Evolutionary conservation across 2,888 invertebrate species (phyloP).

Genomic region (Sarcophaga rosellei): DNA sequence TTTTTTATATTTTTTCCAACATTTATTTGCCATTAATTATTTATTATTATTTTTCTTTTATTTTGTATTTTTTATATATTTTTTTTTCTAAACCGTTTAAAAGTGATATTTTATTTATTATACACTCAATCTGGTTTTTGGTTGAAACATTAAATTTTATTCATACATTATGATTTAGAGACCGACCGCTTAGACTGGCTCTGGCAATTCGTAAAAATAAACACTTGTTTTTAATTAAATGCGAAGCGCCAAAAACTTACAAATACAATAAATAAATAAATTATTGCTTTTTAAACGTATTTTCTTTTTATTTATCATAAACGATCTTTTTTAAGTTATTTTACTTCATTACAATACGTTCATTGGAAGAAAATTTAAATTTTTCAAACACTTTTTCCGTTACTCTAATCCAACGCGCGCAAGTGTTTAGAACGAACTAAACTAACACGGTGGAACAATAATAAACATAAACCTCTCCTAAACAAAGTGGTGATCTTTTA

Average conservation of each 20-base stretch:
- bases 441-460: slow-evolving; percentile 23
- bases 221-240: slow-evolving; percentile 58
- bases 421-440: slow-evolving; percentile 59
- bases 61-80: too few species aligned
- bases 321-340: neutral
- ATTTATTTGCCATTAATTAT: too few species aligned
- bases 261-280: slow-evolving; percentile 41
- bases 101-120: too few species aligned
- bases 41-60: too few species aligned
- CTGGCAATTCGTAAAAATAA: too few species aligned
- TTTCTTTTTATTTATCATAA: neutral
- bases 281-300: slow-evolving; percentile 40
- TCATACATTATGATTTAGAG: neutral
- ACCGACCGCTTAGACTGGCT: too few species aligned
- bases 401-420: neutral
- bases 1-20: too few species aligned
- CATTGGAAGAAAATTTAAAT: neutral
- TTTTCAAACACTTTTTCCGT: slow-evolving; percentile 31
- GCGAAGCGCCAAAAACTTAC: slow-evolving; percentile 60
- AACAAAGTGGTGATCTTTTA: slow-evolving; percentile 32
- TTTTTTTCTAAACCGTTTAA: too few species aligned
- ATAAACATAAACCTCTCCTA: slow-evolving; percentile 10
- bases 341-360: slow-evolving; percentile 28
- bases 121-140: slow-evolving; percentile 2
- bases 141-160: slow-evolving; percentile 15